Evolutionary conservation across 2,113 vertebrate genomes (phyloP).

Genomic region (Megaleporinus macrocephalus): DNA sequence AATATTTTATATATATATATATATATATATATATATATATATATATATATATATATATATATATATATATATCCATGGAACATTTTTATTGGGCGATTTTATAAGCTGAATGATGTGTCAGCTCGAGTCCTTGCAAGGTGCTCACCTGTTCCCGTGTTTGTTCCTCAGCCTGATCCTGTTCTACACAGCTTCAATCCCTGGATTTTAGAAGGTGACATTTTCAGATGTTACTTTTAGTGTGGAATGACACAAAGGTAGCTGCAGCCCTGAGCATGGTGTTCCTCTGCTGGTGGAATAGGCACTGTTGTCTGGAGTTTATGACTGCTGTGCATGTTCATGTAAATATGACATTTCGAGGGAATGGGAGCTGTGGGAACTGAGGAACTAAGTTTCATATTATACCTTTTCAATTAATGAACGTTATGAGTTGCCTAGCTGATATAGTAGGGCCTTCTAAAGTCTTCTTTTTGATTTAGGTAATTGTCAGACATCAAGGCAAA

Average conservation of each 20-base stretch:
- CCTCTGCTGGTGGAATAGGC: not conserved
- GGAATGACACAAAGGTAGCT: not conserved
- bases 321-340: constrained; percentile 35
- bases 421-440: not conserved
- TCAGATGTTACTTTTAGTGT: not conserved
- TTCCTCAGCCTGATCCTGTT: not conserved
- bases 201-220: not conserved
- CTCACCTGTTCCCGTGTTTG: not conserved
- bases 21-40: too few relatives aligned
- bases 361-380: not conserved
- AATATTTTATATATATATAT: too few relatives aligned
- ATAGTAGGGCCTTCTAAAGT: not conserved
- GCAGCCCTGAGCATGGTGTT: not conserved
- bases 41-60: too few relatives aligned
- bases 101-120: too few relatives aligned
- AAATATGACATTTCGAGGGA: constrained; percentile 50
- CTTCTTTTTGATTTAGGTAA: constrained; percentile 6
- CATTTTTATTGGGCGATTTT: too few relatives aligned
- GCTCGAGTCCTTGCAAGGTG: too few relatives aligned
- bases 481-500: constrained; percentile 43
- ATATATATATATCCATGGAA: too few relatives aligned
- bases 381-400: not conserved
- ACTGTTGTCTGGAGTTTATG: not conserved
- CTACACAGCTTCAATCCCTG: not conserved
- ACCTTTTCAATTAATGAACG: not conserved